Conservation (phyloP, 2,113 vertebrate genomes). For the Agapornis roseicollis region DNA sequence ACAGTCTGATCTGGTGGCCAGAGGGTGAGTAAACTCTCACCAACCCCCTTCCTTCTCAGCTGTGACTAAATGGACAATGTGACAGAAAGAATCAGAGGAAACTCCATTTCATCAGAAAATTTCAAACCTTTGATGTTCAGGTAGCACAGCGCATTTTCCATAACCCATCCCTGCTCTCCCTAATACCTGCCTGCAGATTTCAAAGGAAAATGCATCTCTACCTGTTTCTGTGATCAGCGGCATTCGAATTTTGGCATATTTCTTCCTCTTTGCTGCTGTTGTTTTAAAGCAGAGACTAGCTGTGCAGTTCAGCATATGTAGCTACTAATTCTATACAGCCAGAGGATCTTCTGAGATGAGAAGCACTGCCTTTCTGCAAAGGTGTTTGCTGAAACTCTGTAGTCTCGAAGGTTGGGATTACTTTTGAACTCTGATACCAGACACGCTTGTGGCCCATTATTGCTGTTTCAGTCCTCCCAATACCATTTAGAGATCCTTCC, state of each 20-base stretch:
- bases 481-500: no score
- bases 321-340: neutral
- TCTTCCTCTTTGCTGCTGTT: neutral
- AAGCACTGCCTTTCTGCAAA: neutral
- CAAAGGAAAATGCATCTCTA: neutral
- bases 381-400: neutral
- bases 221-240: neutral
- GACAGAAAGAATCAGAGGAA: conserved; percentile 30
- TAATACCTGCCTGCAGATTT: neutral
- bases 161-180: neutral
- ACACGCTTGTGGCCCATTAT: accelerated
- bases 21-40: neutral
- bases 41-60: neutral
- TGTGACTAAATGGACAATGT: conserved; percentile 19
- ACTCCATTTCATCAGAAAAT: conserved; percentile 49
- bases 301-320: neutral
- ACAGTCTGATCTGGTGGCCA: conserved; percentile 27
- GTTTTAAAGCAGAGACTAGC: conserved; percentile 24
- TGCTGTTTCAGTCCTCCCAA: neutral
- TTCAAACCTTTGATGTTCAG: conserved; percentile 33
- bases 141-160: conserved; percentile 15
- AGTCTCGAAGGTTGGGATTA: neutral
- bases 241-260: neutral
- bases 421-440: neutral
- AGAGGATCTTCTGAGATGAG: neutral